A percentile compares a stretch with the other conserved stretches of the same genome.
Conservation (phyloP, 2,113 vertebrate genomes). For the Pygoscelis adeliae region DNA sequence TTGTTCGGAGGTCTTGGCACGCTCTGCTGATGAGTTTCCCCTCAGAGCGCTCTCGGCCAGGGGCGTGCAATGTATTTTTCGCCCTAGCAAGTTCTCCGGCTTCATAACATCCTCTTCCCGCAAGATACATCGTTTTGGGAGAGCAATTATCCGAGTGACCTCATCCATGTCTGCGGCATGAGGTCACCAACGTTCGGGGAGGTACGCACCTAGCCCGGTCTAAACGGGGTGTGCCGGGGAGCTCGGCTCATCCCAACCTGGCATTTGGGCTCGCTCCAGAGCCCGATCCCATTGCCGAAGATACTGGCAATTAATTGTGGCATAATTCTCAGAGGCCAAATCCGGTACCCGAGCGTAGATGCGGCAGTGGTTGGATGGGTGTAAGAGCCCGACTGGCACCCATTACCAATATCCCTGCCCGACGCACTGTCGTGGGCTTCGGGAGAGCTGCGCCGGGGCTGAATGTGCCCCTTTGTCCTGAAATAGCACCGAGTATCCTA, state of each 20-base stretch:
- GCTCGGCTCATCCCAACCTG: background rate
- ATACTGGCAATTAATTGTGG: background rate
- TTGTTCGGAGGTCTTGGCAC: background rate
- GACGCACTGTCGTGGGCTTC: rapidly evolving
- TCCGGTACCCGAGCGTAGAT: rapidly evolving
- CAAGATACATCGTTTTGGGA: conserved; percentile 29
- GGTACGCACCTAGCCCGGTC: background rate
- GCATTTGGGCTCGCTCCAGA: background rate
- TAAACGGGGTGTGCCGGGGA: background rate
- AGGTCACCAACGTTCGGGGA: conserved; percentile 48
- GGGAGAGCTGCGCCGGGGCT: background rate
- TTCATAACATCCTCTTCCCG: conserved; percentile 59
- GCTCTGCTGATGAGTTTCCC: background rate
- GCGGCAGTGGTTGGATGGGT: background rate
- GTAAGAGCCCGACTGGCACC: rapidly evolving
- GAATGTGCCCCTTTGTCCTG: background rate
- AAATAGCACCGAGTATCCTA: rapidly evolving
- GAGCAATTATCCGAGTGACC: conserved; percentile 39
- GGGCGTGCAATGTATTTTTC: background rate
- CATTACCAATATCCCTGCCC: rapidly evolving
- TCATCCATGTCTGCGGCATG: conserved; percentile 63
- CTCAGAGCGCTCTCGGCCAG: background rate
- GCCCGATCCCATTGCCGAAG: background rate
- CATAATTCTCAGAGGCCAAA: background rate
- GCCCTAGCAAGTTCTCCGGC: conserved; percentile 40